These are phyloP conservation scores for Distichodus sexfasciatus DNA, from an alignment of 2,797 vertebrate species.

Conservation along the genomic window DNA sequence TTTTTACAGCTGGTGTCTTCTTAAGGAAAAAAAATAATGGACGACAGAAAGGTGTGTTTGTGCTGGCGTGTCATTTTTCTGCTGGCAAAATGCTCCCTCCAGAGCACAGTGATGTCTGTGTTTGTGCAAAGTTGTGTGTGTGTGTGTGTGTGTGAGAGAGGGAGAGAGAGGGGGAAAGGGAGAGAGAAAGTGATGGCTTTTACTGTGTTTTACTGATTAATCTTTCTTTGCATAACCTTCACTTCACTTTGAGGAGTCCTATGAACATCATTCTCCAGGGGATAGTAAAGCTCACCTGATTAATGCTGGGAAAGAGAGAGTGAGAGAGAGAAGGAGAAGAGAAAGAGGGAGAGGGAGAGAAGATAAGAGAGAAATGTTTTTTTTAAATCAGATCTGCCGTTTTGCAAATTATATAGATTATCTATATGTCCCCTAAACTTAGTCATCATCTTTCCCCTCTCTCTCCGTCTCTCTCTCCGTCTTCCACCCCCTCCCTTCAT, in stretches of 20 bases:
- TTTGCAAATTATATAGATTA: slow-evolving; percentile 35
- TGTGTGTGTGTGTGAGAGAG: slow-evolving; percentile 20
- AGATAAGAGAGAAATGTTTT: slow-evolving; percentile 10
- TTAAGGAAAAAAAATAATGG: background rate
- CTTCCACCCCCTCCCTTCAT: slow-evolving; percentile 62
- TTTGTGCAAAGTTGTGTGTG: too few relatives aligned
- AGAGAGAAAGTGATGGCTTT: too few relatives aligned
- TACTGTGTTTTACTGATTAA: slow-evolving; percentile 84
- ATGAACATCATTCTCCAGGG: background rate
- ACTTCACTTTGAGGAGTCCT: slow-evolving; percentile 81
- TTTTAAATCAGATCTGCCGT: background rate
- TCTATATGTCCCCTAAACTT: slow-evolving; percentile 75
- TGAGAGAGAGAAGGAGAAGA: slow-evolving; percentile 10
- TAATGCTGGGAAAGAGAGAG: slow-evolving; percentile 11
- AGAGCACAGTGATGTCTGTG: slow-evolving; percentile 34
- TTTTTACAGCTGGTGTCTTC: slow-evolving; percentile 4
- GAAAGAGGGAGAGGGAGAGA: background rate
- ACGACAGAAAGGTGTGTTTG: slow-evolving; percentile 16
- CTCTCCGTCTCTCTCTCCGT: slow-evolving; percentile 37
- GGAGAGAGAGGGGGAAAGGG: too few relatives aligned
- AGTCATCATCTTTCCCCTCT: slow-evolving; percentile 76
- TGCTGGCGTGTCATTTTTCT: slow-evolving; percentile 7
- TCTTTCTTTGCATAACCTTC: slow-evolving; percentile 84
- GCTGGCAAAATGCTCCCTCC: background rate
- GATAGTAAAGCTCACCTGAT: slow-evolving; percentile 25